phyloP scores from a whole-genome alignment of 2,113 vertebrate genomes.

The Corythaeola cristata region DNA sequence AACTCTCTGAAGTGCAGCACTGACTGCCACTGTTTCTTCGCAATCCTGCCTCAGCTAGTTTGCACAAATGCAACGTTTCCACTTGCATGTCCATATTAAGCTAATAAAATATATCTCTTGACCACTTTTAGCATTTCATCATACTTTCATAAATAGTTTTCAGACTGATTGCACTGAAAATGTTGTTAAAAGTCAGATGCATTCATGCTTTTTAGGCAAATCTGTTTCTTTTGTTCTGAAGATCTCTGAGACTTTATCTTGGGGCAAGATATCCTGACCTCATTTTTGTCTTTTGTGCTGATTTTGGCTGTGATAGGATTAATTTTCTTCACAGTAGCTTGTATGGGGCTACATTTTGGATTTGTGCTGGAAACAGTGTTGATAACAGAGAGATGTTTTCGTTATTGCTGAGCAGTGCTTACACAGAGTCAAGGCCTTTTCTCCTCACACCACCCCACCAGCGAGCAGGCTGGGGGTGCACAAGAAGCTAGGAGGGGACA shows the following conservation, averaged over 20 bases:
- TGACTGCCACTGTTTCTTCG: rapidly evolving
- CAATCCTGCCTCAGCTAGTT: not conserved
- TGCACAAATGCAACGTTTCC: not conserved
- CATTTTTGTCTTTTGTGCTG: not conserved
- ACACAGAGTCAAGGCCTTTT: too few relatives aligned
- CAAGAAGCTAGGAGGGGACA: too few relatives aligned
- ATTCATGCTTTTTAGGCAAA: not conserved
- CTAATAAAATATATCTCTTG: not conserved
- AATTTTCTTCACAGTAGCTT: too few relatives aligned
- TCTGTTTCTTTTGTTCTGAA: rapidly evolving
- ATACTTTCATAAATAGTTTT: not conserved
- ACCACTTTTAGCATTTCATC: not conserved
- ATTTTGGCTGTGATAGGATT: too few relatives aligned
- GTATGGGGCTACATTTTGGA: too few relatives aligned
- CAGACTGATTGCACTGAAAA: not conserved
- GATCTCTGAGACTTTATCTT: not conserved
- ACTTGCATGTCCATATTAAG: not conserved
- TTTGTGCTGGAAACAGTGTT: too few relatives aligned
- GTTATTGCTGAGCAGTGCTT: too few relatives aligned
- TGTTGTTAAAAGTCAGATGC: not conserved
- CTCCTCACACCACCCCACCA: too few relatives aligned
- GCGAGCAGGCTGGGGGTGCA: too few relatives aligned
- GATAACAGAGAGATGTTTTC: too few relatives aligned
- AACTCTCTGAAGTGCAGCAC: not conserved
- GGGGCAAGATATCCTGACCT: not conserved